Conservation (phyloP, 2,113 vertebrate genomes). For the Saccopteryx bilineata region DNA sequence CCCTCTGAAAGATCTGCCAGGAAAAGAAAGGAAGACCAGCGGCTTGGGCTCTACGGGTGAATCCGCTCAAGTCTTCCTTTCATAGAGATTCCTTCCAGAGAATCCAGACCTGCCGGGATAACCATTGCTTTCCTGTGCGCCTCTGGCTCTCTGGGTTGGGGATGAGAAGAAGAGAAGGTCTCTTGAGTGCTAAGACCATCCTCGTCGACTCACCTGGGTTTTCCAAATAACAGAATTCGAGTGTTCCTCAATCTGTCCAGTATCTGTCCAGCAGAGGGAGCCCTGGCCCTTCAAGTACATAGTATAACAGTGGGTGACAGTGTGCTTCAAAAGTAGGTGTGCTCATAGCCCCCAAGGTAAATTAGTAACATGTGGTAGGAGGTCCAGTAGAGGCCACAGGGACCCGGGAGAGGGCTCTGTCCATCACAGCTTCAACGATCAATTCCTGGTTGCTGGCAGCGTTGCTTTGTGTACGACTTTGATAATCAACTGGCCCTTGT, state of each 20-base stretch:
- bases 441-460: not conserved
- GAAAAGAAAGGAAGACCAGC: not conserved
- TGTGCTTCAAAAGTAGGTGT: not conserved
- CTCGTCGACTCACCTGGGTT: not conserved
- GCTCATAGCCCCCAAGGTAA: not conserved
- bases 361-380: fast-evolving
- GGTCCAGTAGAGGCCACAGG: not conserved
- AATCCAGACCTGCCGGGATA: not conserved
- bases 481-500: not conserved
- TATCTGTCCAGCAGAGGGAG: conserved; percentile 43
- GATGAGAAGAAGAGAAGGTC: not conserved
- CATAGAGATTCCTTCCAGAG: not conserved
- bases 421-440: not conserved
- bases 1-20: not conserved
- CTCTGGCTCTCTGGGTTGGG: not conserved
- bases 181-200: not conserved
- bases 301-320: not conserved
- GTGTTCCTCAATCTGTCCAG: not conserved
- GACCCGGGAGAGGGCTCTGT: not conserved
- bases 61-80: not conserved
- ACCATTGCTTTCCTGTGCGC: not conserved
- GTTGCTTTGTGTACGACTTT: not conserved
- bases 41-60: not conserved
- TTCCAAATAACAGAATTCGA: not conserved
- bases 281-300: not conserved